Conservation (phyloP, 2,797 vertebrate genomes). For the Sternotherus odoratus region DNA sequence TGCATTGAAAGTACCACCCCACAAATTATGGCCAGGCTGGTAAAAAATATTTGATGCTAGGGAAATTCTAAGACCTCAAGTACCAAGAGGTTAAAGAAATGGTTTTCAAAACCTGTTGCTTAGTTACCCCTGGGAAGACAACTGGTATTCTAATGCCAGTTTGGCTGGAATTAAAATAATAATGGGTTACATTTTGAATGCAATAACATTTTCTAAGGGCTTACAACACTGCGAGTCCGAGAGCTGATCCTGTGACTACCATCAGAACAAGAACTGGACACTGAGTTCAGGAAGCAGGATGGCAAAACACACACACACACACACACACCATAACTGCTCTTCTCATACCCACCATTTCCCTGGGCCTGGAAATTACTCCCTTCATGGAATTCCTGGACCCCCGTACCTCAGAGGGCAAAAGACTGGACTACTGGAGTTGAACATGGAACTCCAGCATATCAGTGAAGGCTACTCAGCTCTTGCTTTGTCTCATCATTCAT, state of each 20-base stretch:
- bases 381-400: neutral
- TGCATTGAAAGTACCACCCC: neutral
- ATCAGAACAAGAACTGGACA: neutral
- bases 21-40: neutral
- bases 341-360: neutral
- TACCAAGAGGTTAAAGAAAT: neutral
- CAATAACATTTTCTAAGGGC: neutral
- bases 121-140: neutral
- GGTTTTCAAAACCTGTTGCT: neutral
- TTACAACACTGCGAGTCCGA: neutral
- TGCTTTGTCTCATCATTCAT: neutral
- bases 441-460: neutral
- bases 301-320: too few species aligned
- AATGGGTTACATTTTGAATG: neutral
- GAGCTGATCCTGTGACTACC: neutral
- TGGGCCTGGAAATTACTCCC: neutral
- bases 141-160: neutral
- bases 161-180: neutral
- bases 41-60: neutral
- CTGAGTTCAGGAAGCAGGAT: too few species aligned
- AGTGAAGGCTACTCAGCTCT: neutral
- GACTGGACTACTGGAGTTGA: neutral
- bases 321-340: too few species aligned
- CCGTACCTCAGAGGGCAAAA: rapidly evolving
- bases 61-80: neutral